A percentile compares a stretch with the other conserved stretches of the same genome.
Evolutionary conservation across 2,888 invertebrate genomes (phyloP).

Genomic region (Sarcophaga variegata): DNA sequence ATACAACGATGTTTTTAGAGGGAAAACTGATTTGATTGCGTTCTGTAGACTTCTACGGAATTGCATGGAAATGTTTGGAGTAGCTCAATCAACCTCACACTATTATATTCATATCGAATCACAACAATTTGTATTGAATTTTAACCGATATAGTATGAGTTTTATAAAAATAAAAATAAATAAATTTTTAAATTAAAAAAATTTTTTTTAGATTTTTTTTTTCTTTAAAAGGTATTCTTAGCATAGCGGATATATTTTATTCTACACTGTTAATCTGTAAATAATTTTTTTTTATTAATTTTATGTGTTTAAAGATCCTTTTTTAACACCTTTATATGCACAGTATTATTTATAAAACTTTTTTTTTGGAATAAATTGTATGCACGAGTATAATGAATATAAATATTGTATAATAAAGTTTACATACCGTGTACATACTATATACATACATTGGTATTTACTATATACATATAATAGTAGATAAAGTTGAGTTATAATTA

Average conservation of each 20-base stretch:
- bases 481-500: not conserved
- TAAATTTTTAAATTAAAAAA: not conserved
- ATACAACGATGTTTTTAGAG: no score
- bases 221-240: not conserved
- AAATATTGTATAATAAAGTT: slow-evolving; percentile 25
- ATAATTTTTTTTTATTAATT: not conserved
- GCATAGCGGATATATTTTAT: not conserved
- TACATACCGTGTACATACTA: not conserved
- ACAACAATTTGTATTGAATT: no score
- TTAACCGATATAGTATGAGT: no score
- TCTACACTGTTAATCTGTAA: not conserved
- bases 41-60: no score
- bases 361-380: not conserved
- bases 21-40: no score
- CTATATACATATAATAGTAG: not conserved
- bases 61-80: no score
- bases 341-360: slow-evolving; percentile 5
- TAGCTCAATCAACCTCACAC: no score
- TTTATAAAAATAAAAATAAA: no score
- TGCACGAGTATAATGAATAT: slow-evolving; percentile 25
- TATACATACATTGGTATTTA: not conserved
- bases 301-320: slow-evolving; percentile 28
- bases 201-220: not conserved
- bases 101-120: no score
- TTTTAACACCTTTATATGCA: slow-evolving; percentile 45